Evolutionary conservation across 1,140 invertebrate genomes (phyloP).

Genomic region (Proales similis): DNA sequence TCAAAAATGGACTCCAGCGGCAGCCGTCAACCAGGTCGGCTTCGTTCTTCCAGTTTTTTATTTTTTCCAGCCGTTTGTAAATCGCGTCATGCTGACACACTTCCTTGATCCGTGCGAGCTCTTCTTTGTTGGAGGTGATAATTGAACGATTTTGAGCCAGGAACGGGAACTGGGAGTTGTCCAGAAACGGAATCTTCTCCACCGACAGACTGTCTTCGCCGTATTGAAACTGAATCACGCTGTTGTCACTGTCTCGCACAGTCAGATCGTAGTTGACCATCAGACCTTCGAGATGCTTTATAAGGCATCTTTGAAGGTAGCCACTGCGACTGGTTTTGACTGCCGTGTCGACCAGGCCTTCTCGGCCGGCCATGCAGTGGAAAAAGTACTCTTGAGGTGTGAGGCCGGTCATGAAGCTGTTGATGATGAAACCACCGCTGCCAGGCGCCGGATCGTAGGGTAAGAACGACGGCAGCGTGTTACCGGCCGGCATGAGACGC

Average conservation of each 20-base stretch:
- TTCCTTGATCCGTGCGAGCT: conserved; percentile 8
- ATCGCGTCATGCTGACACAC: conserved; percentile 23
- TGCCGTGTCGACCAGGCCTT: conserved; percentile 68
- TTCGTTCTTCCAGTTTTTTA: conserved; percentile 17
- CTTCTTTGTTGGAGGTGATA: conserved; percentile 13
- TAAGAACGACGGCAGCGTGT: conserved; percentile 82
- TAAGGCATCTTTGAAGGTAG: conserved; percentile 91
- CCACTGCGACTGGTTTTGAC: conserved; percentile 88
- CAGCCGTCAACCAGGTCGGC: background rate
- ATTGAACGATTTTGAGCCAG: conserved; percentile 64
- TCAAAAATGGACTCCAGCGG: conserved; percentile 34
- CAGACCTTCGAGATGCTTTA: conserved; percentile 94
- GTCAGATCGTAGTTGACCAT: conserved; percentile 82
- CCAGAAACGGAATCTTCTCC: conserved; percentile 73
- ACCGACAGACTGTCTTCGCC: conserved; percentile 96
- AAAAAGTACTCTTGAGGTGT: conserved; percentile 96
- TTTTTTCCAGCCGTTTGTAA: conserved; percentile 33
- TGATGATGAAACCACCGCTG: conserved; percentile 90
- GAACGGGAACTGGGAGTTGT: conserved; percentile 69
- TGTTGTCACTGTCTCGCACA: conserved; percentile 85
- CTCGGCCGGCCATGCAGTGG: conserved; percentile 98
- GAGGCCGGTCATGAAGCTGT: conserved; percentile 92
- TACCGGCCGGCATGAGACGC: conserved; percentile 84
- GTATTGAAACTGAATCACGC: conserved; percentile 90
- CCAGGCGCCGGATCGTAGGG: conserved; percentile 79